Evolutionary conservation across 2,113 vertebrate species (phyloP).

Genomic region (Nematolebias whitei): DNA sequence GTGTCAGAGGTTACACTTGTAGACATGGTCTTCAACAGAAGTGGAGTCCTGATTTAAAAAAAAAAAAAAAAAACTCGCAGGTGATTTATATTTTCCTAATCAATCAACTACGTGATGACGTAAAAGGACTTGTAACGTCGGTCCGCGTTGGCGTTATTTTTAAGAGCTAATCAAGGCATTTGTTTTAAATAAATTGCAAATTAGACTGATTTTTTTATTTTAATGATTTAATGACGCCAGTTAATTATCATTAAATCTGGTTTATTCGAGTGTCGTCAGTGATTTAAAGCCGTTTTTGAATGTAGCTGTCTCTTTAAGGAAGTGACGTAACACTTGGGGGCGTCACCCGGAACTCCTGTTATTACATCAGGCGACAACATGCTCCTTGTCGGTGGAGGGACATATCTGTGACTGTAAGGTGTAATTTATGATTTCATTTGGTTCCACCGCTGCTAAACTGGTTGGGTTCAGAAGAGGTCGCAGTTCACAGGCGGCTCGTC

Average conservation of each 20-base stretch:
- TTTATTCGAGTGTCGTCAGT: too few species aligned
- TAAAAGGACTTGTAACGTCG: not conserved
- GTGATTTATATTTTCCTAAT: conserved; percentile 39
- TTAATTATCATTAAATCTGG: not conserved
- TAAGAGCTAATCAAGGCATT: too few species aligned
- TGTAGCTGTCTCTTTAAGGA: conserved; percentile 57
- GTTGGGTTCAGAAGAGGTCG: conserved; percentile 3
- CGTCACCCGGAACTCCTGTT: conserved; percentile 66
- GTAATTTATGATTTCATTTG: conserved; percentile 29
- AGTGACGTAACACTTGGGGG: conserved; percentile 26
- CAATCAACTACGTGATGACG: not conserved
- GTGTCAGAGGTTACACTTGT: conserved; percentile 33
- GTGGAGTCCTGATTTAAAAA: not conserved
- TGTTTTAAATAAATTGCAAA: too few species aligned
- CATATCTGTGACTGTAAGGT: not conserved
- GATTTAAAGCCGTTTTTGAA: too few species aligned
- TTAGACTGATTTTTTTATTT: not conserved
- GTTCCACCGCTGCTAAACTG: not conserved
- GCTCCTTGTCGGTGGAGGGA: not conserved
- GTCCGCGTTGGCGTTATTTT: not conserved
- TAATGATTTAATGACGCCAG: not conserved
- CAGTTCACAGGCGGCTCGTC: conserved; percentile 8
- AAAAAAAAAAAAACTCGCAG: too few species aligned
- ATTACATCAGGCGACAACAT: conserved; percentile 31
- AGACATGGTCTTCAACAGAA: not conserved